A percentile compares a stretch with the other conserved stretches of the same genome.
These are phyloP conservation scores for Calypte anna DNA, from an alignment of 2,113 vertebrate species.

Conservation along the genomic window DNA sequence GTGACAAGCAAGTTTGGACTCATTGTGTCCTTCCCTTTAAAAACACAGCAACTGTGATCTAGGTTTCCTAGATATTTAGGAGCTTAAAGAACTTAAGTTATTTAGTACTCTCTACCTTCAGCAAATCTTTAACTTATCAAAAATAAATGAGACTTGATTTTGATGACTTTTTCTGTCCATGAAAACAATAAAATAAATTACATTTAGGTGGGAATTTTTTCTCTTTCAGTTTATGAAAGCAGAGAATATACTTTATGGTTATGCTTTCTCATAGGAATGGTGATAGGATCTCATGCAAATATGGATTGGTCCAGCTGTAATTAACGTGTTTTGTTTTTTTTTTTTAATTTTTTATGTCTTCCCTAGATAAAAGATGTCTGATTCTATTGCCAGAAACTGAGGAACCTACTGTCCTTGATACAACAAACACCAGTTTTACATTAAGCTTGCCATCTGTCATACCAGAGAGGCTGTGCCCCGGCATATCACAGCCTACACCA, in stretches of 20 bases:
- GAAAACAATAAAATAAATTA: not conserved
- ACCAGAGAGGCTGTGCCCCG: slow-evolving; percentile 25
- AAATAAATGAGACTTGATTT: not conserved
- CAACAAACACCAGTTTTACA: slow-evolving; percentile 70
- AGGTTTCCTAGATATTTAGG: not conserved
- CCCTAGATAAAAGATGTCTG: slow-evolving; percentile 76
- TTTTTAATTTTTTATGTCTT: not conserved
- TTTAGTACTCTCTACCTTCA: not conserved
- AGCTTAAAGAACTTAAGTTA: not conserved
- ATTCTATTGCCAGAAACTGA: not conserved
- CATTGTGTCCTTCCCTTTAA: not conserved
- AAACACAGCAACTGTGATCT: not conserved
- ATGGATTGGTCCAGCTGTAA: not conserved
- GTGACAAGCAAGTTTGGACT: not conserved
- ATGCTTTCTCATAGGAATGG: not conserved
- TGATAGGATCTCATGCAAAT: not conserved
- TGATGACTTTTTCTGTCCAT: not conserved
- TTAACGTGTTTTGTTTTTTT: not conserved
- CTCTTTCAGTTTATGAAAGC: not conserved
- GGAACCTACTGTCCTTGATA: slow-evolving; percentile 53
- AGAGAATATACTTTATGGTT: not conserved
- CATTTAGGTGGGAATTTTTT: not conserved
- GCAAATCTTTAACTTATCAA: not conserved
- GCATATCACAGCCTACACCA: slow-evolving; percentile 36
- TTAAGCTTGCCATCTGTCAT: slow-evolving; percentile 55